These are phyloP conservation scores for Falco biarmicus DNA, from an alignment of 2,797 vertebrate genomes.

Conservation along the genomic window DNA sequence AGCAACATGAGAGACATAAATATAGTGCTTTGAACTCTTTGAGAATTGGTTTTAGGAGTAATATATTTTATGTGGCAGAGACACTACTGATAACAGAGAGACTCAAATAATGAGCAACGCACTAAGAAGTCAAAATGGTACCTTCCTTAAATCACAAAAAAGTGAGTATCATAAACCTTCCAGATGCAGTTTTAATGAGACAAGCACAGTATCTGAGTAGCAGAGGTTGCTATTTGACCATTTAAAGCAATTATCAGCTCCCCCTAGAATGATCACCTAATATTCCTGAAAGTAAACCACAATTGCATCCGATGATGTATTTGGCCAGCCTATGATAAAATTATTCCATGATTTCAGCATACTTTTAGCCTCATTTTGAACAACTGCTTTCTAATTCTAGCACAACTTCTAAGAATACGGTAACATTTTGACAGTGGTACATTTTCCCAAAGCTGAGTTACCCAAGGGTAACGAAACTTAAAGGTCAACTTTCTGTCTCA, in stretches of 20 bases:
- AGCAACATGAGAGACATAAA: neutral
- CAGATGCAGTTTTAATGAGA: neutral
- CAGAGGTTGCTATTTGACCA: neutral
- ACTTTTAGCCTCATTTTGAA: neutral
- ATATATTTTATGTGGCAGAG: neutral
- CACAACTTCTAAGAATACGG: neutral
- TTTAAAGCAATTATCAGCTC: neutral
- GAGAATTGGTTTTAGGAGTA: neutral
- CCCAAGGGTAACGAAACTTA: neutral
- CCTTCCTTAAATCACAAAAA: neutral
- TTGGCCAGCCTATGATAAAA: neutral
- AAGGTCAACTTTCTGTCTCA: constrained; percentile 41
- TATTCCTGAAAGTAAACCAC: neutral
- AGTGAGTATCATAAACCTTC: neutral
- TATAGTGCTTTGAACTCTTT: neutral
- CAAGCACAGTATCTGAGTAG: neutral
- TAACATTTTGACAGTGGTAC: neutral
- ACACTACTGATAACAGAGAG: neutral
- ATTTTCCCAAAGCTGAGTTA: neutral
- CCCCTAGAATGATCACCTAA: neutral
- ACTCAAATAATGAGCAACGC: neutral
- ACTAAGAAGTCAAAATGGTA: neutral
- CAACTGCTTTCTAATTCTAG: neutral
- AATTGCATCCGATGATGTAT: neutral
- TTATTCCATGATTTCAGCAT: neutral